Percentiles rank a stretch among this genome's conserved stretches.
phyloP scores from a whole-genome alignment of 2,888 invertebrate species.

The Cheilosia urbana region DNA sequence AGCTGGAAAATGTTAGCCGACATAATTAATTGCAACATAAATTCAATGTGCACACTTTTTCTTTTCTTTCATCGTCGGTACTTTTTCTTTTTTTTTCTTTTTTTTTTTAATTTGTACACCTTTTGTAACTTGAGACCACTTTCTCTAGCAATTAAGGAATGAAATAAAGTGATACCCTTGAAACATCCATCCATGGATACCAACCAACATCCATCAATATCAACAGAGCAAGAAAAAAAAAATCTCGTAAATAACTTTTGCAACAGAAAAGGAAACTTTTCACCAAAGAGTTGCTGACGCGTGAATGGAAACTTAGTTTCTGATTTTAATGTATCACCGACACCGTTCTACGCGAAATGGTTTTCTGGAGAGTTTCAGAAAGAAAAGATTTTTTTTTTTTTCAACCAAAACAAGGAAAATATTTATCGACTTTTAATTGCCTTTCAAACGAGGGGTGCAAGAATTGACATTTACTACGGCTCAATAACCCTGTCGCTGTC shows the following conservation, averaged over 20 bases:
- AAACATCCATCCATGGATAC: background rate
- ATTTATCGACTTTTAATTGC: constrained; percentile 3
- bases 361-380: background rate
- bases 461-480: background rate
- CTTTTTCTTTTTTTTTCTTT: too few species aligned
- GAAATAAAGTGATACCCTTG: background rate
- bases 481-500: background rate
- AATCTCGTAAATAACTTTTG: constrained; percentile 12
- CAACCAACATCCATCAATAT: constrained; percentile 18
- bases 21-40: too few species aligned
- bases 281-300: background rate
- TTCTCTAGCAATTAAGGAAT: background rate
- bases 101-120: too few species aligned
- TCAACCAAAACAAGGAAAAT: constrained; percentile 4
- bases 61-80: too few species aligned
- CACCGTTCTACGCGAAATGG: background rate
- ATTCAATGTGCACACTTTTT: too few species aligned
- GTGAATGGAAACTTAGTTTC: constrained; percentile 10
- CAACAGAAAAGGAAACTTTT: constrained; percentile 13
- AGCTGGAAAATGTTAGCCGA: too few species aligned
- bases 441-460: background rate
- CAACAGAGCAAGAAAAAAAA: background rate
- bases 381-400: background rate
- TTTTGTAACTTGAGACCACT: background rate
- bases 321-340: constrained; percentile 8